Evolutionary conservation across 2,888 invertebrate genomes (phyloP), one percentile per base, ranked within the genome.

Genomic region (Macaria notata): DNA sequence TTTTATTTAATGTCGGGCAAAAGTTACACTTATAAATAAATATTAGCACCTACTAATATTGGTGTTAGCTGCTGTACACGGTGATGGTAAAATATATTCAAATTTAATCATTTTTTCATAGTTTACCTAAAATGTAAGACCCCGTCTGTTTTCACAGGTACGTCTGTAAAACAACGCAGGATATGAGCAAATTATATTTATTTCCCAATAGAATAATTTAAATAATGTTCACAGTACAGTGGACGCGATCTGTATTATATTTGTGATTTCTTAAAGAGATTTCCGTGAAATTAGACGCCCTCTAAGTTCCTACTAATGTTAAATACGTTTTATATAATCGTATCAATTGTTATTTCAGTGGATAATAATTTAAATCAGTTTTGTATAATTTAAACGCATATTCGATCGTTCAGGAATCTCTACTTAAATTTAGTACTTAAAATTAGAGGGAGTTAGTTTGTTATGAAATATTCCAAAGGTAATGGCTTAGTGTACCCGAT

Each of bases 391-490:
- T 41, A 41, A 41, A 41, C n/a, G 6, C 4, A 1, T 3, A 46
- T 49, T 38, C 65, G 50, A 70, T 54, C 50, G 33, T 42, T 54
- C 72, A 69, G 78, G 87, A 90, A 89, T 89, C 88, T 90, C 88
- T 84, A 86, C 87, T 88, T 89, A 88, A 84, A 78, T 60, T 72
- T 83, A 87, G 89, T 90, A 90, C 90, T 89, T 88, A 86, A 83
- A 19, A 73, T 75, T 80, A 83, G 83, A 81, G 84, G 85, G 83
- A 70, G 59, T 74, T 19, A 69, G 68, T 79, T 51, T 50, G 46
- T 54, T 54, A 41, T 38, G 8, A n/a, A 49, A 59, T 72, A 77
- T 77, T 84, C 80, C 80, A 84, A 83, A 83, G 84, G 83, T 84
- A 71, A 78, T 72, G 81, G 81, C 79, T 76, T 66, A 51, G 61